Base-by-base conservation (phyloP, 2,113 vertebrate genomes). In the Podiceps cristatus region DNA sequence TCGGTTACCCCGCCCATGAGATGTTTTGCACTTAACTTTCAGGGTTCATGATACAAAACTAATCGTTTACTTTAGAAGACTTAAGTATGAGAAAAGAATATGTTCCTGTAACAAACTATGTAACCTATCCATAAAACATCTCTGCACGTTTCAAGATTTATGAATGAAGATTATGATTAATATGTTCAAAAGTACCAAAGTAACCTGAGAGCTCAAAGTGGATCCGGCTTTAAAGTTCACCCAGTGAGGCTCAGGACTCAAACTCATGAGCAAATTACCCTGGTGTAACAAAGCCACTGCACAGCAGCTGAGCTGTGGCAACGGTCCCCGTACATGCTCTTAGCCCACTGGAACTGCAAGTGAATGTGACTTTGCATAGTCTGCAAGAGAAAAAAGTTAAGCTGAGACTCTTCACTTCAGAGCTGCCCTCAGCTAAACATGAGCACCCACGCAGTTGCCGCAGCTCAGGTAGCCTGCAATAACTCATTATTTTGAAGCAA, bases 251-350 rank as follows among this genome's bases (percentile, higher is more conserved):
- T 77, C 17, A 4, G 75, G 52, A 45, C 22, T 60, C 60, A 82
- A 83, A 56, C 29, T 42, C 28, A n/a, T 5, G 22, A 84, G 52
- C 81, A 68, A 82, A 33, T 35, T n/a, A 62, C 33, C 1, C 2
- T 3, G 10, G 50, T 42, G 18, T 62, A 60, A 60, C 31, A 66
- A 76, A 83, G 45, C 17, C 56, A 69, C 8, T 22, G 44, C 44
- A 37, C 4, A 2, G 59, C 76, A 52, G 59, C 71, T 58, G 60
- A 83, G 87, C 91, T 60, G 76, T 8, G 31, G 58, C 76, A 74
- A 23, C 2, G 1, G 42, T 66, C 56, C 66, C 40, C 0, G 1
- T 24, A 28, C 40, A 33, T 0, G 1, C 40, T 53, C 45, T 60
- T 22, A 69, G 45, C 31, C 81, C 77, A 25, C 1, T 31, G 44